phyloP scores from a whole-genome alignment of 2,888 invertebrate species.

The Cephus spinipes region DNA sequence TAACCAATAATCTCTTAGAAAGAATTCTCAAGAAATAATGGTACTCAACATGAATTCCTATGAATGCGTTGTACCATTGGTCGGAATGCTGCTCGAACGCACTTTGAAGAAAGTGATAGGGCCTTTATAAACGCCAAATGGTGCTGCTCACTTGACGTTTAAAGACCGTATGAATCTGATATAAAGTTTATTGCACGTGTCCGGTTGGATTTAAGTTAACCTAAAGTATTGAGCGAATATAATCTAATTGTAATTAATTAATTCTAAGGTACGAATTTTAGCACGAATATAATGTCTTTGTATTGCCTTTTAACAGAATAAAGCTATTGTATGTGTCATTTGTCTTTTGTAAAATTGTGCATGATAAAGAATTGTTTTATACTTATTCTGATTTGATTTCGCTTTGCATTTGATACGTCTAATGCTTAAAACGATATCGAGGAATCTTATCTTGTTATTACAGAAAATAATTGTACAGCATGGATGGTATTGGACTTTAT shows the following conservation, averaged over 20 bases:
- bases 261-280: not conserved
- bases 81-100: too few species aligned
- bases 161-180: not conserved
- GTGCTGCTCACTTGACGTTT: not conserved
- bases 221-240: not conserved
- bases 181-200: not conserved
- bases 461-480: slow-evolving; percentile 2
- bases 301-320: not conserved
- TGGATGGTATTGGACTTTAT: slow-evolving; percentile 23
- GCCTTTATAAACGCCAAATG: too few species aligned
- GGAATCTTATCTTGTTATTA: not conserved
- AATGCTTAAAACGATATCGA: not conserved
- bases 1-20: too few species aligned
- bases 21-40: too few species aligned
- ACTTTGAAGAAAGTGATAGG: too few species aligned
- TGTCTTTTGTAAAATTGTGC: not conserved
- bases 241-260: not conserved
- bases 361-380: not conserved
- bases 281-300: not conserved
- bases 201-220: not conserved
- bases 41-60: too few species aligned
- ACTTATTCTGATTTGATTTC: not conserved
- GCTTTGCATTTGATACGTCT: not conserved
- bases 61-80: too few species aligned
- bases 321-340: not conserved